A percentile compares a stretch with the other conserved stretches of the same genome.
These are phyloP conservation scores for Dexiosoma caninum DNA, from an alignment of 2,888 invertebrate genomes.

Conservation along the genomic window DNA sequence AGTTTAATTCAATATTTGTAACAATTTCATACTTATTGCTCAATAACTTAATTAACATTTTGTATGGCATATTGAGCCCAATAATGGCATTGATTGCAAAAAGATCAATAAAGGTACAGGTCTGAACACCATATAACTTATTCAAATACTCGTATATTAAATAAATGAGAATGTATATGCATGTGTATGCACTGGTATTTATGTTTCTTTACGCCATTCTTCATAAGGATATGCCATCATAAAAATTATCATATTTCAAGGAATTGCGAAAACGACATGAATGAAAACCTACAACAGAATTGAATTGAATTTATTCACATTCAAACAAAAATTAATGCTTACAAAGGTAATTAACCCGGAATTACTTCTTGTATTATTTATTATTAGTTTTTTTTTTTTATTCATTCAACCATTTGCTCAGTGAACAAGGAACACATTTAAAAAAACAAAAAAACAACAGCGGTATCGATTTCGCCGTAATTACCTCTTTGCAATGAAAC, in stretches of 20 bases:
- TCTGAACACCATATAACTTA: no score
- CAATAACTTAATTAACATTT: no score
- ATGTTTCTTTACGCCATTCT: not conserved
- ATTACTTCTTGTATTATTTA: slow-evolving; percentile 54
- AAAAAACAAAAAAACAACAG: slow-evolving; percentile 26
- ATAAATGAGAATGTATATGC: no score
- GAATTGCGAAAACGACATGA: slow-evolving; percentile 19
- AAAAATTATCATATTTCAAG: slow-evolving; percentile 56
- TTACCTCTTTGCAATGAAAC: slow-evolving; percentile 38
- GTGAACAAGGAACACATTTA: no score
- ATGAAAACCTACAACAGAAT: slow-evolving; percentile 56
- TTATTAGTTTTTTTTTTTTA: not conserved
- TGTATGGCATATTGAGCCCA: no score
- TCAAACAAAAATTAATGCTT: slow-evolving; percentile 52
- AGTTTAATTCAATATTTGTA: no score
- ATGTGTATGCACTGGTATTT: no score
- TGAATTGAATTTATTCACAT: slow-evolving; percentile 23
- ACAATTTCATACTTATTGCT: no score
- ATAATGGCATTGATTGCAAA: no score
- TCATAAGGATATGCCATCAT: slow-evolving; percentile 25
- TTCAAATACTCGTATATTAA: no score
- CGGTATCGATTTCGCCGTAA: slow-evolving; percentile 62
- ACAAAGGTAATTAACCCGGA: slow-evolving; percentile 61
- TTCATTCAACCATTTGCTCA: not conserved
- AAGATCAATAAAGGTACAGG: no score